A percentile compares a stretch with the other conserved stretches of the same genome.
These are phyloP conservation scores for Pseudomugil gertrudae DNA, from an alignment of 2,797 vertebrate species.

Conservation along the genomic window DNA sequence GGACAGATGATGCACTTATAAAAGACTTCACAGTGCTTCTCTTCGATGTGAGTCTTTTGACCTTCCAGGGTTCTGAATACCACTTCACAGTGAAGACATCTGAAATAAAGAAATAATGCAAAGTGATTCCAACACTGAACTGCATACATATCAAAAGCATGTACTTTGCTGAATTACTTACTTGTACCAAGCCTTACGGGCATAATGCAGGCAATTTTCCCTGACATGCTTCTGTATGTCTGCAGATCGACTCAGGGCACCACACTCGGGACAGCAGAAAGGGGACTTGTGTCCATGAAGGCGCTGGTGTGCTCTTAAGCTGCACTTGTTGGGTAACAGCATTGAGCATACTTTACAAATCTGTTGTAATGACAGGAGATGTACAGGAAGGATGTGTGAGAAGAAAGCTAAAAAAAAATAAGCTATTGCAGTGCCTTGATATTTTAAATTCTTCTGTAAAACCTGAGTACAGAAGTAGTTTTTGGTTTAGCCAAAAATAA, in stretches of 20 bases:
- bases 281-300: constrained; percentile 94
- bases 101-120: constrained; percentile 52
- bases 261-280: constrained; percentile 96
- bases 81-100: constrained; percentile 95
- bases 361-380: constrained; percentile 64
- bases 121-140: neutral
- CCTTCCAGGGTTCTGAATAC: constrained; percentile 90
- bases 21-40: constrained; percentile 93
- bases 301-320: constrained; percentile 92
- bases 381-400: neutral
- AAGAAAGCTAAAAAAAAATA: neutral
- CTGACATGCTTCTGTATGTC: constrained; percentile 96
- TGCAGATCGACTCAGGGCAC: constrained; percentile 87
- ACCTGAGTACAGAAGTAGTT: neutral
- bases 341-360: constrained; percentile 93
- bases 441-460: neutral
- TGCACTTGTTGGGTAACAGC: constrained; percentile 96
- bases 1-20: constrained; percentile 95
- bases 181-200: constrained; percentile 95
- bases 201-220: constrained; percentile 96
- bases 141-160: neutral
- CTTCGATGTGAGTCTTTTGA: constrained; percentile 92
- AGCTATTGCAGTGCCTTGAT: neutral
- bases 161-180: constrained; percentile 71
- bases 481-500: neutral